Evolutionary conservation across 2,888 invertebrate species (phyloP).

Genomic region (Ennomos erosarius): DNA sequence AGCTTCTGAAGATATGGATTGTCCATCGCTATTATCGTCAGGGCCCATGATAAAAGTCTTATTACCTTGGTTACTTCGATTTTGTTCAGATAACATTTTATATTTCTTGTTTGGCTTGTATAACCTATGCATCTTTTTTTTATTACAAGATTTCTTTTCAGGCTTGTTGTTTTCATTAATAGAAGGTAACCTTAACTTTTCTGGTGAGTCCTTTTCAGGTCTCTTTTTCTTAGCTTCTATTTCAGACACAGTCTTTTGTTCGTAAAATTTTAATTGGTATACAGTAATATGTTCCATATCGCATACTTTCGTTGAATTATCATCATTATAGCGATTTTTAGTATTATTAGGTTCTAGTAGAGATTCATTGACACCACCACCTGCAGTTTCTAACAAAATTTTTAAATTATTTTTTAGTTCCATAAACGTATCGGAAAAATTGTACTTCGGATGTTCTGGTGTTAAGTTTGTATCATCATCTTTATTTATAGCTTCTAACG

Average conservation of each 20-base stretch:
- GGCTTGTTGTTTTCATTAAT: slow-evolving; percentile 68
- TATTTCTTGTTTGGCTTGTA: slow-evolving; percentile 63
- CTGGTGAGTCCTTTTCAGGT: slow-evolving; percentile 11
- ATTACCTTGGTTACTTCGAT: slow-evolving; percentile 60
- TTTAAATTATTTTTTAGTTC: slow-evolving; percentile 70
- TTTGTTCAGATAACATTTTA: slow-evolving; percentile 64
- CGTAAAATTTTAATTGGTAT: slow-evolving; percentile 66
- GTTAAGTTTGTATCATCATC: slow-evolving; percentile 33
- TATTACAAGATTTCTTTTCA: slow-evolving; percentile 52
- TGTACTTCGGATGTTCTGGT: slow-evolving; percentile 43
- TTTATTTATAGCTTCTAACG: slow-evolving; percentile 66
- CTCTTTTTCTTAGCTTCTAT: slow-evolving; percentile 13
- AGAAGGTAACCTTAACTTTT: slow-evolving; percentile 65
- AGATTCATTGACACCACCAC: slow-evolving; percentile 44
- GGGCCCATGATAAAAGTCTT: slow-evolving; percentile 68
- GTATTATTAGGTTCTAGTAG: slow-evolving; percentile 10
- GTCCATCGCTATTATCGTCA: slow-evolving; percentile 64
- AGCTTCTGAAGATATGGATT: slow-evolving; percentile 66
- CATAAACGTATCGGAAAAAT: slow-evolving; percentile 67
- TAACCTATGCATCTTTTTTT: slow-evolving; percentile 60
- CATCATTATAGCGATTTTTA: slow-evolving; percentile 41
- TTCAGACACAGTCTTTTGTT: slow-evolving; percentile 42
- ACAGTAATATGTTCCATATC: slow-evolving; percentile 77
- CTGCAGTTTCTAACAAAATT: slow-evolving; percentile 61
- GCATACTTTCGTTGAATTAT: slow-evolving; percentile 54